phyloP scores from a whole-genome alignment of 2,113 vertebrate genomes.

The Osmerus mordax region DNA sequence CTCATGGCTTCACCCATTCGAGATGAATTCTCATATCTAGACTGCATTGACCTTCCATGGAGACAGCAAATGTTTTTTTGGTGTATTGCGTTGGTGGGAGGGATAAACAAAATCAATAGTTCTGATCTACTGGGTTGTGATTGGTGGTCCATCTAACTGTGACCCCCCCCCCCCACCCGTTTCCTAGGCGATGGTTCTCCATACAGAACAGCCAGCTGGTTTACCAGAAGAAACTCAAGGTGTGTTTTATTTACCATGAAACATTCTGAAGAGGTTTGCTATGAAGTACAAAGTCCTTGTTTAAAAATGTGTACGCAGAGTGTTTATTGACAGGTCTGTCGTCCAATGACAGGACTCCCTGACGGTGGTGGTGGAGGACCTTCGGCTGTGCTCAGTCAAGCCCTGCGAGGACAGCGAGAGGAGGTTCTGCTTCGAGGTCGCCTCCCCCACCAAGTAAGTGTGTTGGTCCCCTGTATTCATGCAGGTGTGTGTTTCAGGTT shows the following conservation, averaged over 20 bases:
- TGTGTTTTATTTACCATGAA: conserved; percentile 43
- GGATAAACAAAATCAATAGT: not conserved
- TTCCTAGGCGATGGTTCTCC: conserved; percentile 94
- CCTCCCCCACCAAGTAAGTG: conserved; percentile 95
- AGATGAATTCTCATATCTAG: not conserved
- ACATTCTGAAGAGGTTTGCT: not conserved
- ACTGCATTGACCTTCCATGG: not conserved
- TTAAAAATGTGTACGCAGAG: not conserved
- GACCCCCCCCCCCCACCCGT: not conserved
- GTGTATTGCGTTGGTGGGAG: not conserved
- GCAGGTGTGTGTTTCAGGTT: not conserved
- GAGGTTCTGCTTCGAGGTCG: conserved; percentile 97
- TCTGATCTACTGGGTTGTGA: not conserved
- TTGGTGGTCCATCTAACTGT: conserved; percentile 1
- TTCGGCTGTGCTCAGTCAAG: conserved; percentile 93
- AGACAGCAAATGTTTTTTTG: not conserved
- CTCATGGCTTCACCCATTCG: not conserved
- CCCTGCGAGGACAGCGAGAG: conserved; percentile 94
- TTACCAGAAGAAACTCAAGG: conserved; percentile 99
- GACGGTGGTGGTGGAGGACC: conserved; percentile 96
- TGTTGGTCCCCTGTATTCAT: conserved; percentile 7
- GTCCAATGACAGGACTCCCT: conserved; percentile 80
- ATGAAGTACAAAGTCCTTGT: not conserved
- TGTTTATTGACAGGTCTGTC: conserved; percentile 5
- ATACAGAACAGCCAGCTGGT: conserved; percentile 99